Evolutionary conservation across 2,113 vertebrate genomes (phyloP).

Genomic region (Poecilia latipinna): DNA sequence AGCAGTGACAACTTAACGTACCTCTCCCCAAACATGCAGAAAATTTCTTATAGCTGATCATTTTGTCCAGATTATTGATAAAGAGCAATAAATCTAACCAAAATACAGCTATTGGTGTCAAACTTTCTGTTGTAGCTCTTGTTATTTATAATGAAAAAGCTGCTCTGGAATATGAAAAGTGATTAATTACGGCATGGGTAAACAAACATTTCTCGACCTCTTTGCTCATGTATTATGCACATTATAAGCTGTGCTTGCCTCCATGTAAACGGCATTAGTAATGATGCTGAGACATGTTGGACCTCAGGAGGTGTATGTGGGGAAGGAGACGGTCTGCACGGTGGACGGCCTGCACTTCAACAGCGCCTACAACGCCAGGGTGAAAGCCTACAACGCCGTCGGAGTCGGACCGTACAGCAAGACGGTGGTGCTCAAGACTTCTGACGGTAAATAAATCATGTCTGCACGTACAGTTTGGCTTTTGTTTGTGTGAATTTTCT

Average conservation of each 20-base stretch:
- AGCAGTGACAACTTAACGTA: too few species aligned
- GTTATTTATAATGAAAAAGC: constrained; percentile 26
- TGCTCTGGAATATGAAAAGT: constrained; percentile 16
- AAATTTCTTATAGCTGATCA: neutral
- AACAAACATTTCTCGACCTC: neutral
- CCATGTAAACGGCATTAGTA: constrained; percentile 15
- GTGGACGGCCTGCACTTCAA: constrained; percentile 98
- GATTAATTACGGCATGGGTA: neutral
- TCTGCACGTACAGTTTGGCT: neutral
- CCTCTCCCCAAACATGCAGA: neutral
- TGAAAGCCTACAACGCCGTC: constrained; percentile 92
- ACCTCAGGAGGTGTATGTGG: constrained; percentile 93
- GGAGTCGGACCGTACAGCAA: constrained; percentile 97
- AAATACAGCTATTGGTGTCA: neutral
- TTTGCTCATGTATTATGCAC: neutral
- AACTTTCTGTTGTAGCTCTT: neutral
- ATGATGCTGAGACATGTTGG: constrained; percentile 10
- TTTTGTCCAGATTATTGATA: neutral
- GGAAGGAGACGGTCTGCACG: constrained; percentile 97
- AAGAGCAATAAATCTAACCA: neutral
- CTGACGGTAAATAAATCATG: constrained; percentile 80
- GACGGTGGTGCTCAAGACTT: constrained; percentile 94
- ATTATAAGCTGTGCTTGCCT: neutral
- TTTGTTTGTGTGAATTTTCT: neutral
- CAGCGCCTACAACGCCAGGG: constrained; percentile 95